Conservation (phyloP, 2,113 vertebrate genomes). For the Varanus komodoensis region DNA sequence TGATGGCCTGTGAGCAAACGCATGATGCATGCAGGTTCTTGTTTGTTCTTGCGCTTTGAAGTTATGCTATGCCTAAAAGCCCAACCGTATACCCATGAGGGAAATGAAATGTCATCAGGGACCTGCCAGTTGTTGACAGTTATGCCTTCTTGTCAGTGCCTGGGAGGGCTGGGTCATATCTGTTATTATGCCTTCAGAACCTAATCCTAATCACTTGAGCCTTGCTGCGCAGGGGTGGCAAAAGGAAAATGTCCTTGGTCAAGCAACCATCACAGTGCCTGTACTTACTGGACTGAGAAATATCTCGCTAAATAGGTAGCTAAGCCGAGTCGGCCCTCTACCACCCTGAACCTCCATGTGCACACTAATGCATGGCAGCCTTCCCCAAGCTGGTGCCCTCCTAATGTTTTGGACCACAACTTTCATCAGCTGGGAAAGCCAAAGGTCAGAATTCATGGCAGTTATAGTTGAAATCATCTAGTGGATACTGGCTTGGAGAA, state of each 20-base stretch:
- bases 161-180: slow-evolving; percentile 25
- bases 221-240: slow-evolving; percentile 8
- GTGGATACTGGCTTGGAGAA: too few relatives aligned
- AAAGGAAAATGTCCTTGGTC: not conserved
- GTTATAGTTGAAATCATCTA: too few relatives aligned
- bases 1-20: slow-evolving; percentile 56
- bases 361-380: too few relatives aligned
- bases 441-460: too few relatives aligned
- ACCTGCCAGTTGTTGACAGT: slow-evolving; percentile 29
- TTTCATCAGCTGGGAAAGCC: too few relatives aligned
- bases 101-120: slow-evolving; percentile 38
- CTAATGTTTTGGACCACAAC: too few relatives aligned
- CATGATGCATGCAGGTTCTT: slow-evolving; percentile 33
- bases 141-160: slow-evolving; percentile 37
- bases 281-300: not conserved
- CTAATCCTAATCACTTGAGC: not conserved
- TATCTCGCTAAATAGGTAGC: not conserved
- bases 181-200: slow-evolving; percentile 2
- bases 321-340: too few relatives aligned
- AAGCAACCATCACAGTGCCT: not conserved
- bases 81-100: slow-evolving; percentile 46
- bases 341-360: too few relatives aligned
- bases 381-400: too few relatives aligned
- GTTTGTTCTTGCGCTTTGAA: slow-evolving; percentile 62
- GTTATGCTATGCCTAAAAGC: slow-evolving; percentile 40